Evolutionary conservation across 2,888 invertebrate genomes (phyloP), one percentile per base, ranked within the genome.

Genomic region (Boloria selene): DNA sequence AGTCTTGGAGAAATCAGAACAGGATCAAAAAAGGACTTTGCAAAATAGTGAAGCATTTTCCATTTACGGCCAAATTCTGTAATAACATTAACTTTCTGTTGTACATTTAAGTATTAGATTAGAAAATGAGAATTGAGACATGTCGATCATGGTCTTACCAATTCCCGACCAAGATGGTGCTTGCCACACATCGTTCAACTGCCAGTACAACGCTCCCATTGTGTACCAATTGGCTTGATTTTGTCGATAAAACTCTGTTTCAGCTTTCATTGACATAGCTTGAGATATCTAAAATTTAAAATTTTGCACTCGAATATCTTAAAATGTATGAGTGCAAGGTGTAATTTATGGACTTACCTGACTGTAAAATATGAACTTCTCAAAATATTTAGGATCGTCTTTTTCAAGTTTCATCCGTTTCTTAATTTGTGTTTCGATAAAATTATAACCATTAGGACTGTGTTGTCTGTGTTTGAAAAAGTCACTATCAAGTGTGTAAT

Each of bases 191-290:
- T 99, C 99, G 83, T 99, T 99, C 13, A 99, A 88, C 86, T 99
- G 99, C 99, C 99, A 99, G 85, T 98, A 99, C 62, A 99, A 91
- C 0, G 98, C 98, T 0, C 99, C 99, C 98, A 98, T 99, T 0
- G 98, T 99, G 68, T 86, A 87, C 92, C 92, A 93, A 56, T 87
- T 83, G 1, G 76, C 78, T 75, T 88, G 89, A 58, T 85, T 93
- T 76, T 95, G 95, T 45, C 97, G 93, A 83, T 97, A 97, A 68
- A 94, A 93, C 80, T 99, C 98, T 0, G 97, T 96, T 87, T 98
- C 95, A 3, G 95, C 93, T 85, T 97, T 97, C 50, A 97, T 94
- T 0, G 97, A 94, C 93, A 98, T 95, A 0, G 98, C 98, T 93
- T 99, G 99, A 70, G 93, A 92, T 72, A 98, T 95, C 95, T 97